A percentile compares a stretch with the other conserved stretches of the same genome.
These are phyloP conservation scores for Stenichneumon culpator DNA, from an alignment of 2,888 invertebrate species.

Conservation along the genomic window DNA sequence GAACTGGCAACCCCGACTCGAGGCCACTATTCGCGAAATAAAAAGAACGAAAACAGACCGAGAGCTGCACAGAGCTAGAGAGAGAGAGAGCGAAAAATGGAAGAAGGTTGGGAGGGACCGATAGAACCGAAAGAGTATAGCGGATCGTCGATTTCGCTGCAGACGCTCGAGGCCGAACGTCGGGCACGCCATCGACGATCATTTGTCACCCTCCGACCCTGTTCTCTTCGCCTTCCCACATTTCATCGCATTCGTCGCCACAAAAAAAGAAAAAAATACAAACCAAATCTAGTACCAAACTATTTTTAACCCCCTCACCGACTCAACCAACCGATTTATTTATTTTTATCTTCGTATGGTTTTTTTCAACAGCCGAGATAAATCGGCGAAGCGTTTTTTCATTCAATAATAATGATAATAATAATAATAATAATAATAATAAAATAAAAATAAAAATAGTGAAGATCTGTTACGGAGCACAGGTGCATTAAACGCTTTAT, in stretches of 20 bases:
- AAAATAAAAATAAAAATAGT: not conserved
- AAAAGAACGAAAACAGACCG: conserved; percentile 39
- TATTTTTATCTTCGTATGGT: not conserved
- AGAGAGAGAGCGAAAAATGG: conserved; percentile 29
- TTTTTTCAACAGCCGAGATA: not conserved
- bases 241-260: conserved; percentile 3
- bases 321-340: conserved; percentile 11
- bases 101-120: conserved; percentile 17
- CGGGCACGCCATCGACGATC: conserved; percentile 41
- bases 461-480: not conserved
- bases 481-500: conserved; percentile 28
- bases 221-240: conserved; percentile 3
- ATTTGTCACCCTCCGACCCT: conserved; percentile 49
- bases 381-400: not conserved
- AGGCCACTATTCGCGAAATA: conserved; percentile 25
- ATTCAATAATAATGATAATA: not conserved
- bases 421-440: not conserved
- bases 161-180: conserved; percentile 25
- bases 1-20: conserved; percentile 15
- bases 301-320: conserved; percentile 15
- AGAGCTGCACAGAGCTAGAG: not conserved
- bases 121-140: conserved; percentile 17
- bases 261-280: conserved; percentile 10
- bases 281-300: not conserved
- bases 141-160: conserved; percentile 45